Evolutionary conservation across 1,140 invertebrate genomes (phyloP).

Genomic region (Amphibalanus amphitrite): DNA sequence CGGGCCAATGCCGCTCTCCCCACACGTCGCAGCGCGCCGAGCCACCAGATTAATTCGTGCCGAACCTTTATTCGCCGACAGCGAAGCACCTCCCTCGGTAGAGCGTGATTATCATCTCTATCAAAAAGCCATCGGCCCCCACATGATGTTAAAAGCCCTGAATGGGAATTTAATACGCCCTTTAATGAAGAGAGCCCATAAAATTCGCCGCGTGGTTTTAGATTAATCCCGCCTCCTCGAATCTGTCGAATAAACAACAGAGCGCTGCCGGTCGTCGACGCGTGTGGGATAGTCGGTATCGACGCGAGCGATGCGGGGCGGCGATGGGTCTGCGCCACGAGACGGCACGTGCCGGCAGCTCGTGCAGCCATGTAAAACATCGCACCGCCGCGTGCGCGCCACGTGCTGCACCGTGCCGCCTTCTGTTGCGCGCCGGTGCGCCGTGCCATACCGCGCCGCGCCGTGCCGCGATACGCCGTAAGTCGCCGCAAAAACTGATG

Average conservation of each 20-base stretch:
- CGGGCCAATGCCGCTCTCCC: too few relatives aligned
- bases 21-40: too few relatives aligned
- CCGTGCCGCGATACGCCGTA: background rate
- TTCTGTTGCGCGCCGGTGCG: too few relatives aligned
- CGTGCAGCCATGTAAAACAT: background rate
- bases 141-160: slow-evolving; percentile 1
- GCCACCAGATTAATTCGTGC: background rate
- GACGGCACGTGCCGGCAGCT: background rate
- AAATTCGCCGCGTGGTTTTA: background rate
- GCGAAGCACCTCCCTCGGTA: background rate
- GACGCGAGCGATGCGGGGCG: background rate
- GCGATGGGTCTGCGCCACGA: background rate
- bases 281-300: background rate
- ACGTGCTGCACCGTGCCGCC: too few relatives aligned
- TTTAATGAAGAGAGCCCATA: background rate
- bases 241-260: slow-evolving; percentile 1
- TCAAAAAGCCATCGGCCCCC: slow-evolving; percentile 1
- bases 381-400: background rate
- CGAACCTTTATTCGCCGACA: background rate
- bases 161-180: background rate
- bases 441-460: too few relatives aligned
- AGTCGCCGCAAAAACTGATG: background rate
- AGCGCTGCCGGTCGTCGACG: background rate
- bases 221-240: background rate
- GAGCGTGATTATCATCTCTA: background rate